Conservation (phyloP, 2,797 vertebrate genomes). For the Chloroceryle amazona region DNA sequence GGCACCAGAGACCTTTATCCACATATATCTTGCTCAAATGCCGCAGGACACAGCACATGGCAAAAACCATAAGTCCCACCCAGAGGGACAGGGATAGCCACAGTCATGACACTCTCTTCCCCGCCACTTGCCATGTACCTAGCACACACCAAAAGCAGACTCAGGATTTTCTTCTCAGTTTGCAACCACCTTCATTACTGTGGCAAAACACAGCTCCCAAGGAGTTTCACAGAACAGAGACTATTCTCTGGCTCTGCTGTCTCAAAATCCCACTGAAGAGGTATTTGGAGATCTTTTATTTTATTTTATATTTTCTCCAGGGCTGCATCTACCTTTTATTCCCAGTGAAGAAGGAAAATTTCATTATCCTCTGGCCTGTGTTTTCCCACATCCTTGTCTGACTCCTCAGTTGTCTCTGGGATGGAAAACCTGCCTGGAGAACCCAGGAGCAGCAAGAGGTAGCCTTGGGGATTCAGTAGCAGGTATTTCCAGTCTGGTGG, state of each 20-base stretch:
- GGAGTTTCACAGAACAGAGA: not conserved
- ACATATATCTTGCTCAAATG: not conserved
- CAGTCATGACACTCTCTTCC: not conserved
- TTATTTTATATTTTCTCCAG: not conserved
- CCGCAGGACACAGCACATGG: rapidly evolving
- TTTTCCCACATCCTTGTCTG: not conserved
- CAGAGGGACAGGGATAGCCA: not conserved
- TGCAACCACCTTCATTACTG: not conserved
- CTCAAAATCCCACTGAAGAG: not conserved
- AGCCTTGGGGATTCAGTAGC: not conserved
- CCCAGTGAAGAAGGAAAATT: not conserved
- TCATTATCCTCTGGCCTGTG: not conserved
- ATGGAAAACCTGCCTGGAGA: not conserved
- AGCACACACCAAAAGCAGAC: not conserved
- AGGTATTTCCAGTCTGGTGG: not conserved
- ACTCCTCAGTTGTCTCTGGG: not conserved
- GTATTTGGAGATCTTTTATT: not conserved
- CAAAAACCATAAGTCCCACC: not conserved
- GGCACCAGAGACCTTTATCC: not conserved
- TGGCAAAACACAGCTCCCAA: not conserved
- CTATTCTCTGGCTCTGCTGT: not conserved
- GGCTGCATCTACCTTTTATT: not conserved
- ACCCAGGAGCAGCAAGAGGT: not conserved
- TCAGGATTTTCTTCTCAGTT: not conserved
- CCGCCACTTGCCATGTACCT: not conserved